Evolutionary conservation across 1,140 invertebrate species (phyloP), one percentile per base, ranked within the genome.

Genomic region (Calliphora vicina): DNA sequence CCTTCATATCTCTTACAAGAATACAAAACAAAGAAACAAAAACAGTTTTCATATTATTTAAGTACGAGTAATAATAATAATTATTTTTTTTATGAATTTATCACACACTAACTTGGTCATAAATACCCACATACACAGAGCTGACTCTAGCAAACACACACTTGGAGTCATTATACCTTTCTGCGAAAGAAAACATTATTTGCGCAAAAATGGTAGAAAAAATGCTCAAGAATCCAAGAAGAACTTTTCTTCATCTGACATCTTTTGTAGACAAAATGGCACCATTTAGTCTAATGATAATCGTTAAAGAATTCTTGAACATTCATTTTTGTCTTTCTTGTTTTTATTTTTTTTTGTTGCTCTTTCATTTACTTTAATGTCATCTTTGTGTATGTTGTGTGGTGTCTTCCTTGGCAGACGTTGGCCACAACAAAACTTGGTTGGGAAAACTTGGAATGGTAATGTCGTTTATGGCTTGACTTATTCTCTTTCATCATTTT

Each of bases 221-320:
- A 57, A 57, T n/a, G 45, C 45, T 17, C 50, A 57, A 57, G 50
- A 17, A 57, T 57, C n/a, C 50, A 6, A 17, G 50, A 57, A 57
- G 50, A 57, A 57, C 50, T 57, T 57, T 57, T 57, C 35, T 35
- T 8, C 50, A 57, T 57, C n/a, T 67, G 61, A n/a, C 61, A 67
- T 67, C 61, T 67, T 67, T 67, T 67, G 61, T 67, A 67, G 61
- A 67, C 61, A 67, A 67, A 67, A 67, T 25, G 61, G 61, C 61
- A 67, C 61, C 61, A 67, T 67, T 67, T 67, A 67, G 61, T 67
- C 61, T 67, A 67, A 67, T 67, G 61, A 67, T 67, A 67, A 67
- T 67, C 61, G 61, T 67, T 67, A 67, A 67, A 67, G 61, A 67
- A 67, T 67, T 67, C 23, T 23, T 23, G 2, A 20, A 67, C 61